These are phyloP conservation scores for Platycnemis pennipes DNA, from an alignment of 2,888 invertebrate species.

Conservation along the genomic window DNA sequence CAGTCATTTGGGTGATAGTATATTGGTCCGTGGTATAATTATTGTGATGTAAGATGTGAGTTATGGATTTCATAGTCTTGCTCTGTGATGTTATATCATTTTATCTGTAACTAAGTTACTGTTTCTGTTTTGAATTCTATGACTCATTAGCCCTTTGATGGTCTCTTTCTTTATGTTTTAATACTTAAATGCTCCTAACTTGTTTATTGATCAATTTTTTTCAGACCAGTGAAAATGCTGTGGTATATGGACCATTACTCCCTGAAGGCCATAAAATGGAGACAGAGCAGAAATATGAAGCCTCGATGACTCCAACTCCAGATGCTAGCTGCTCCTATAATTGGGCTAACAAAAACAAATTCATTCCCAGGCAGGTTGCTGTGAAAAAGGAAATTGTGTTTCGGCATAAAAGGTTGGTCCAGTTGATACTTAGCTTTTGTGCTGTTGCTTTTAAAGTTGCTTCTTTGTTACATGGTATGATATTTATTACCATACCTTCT, in stretches of 20 bases:
- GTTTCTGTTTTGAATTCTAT: too few species aligned
- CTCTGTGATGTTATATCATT: too few species aligned
- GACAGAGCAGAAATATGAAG: not conserved
- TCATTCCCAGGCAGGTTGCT: constrained; percentile 5
- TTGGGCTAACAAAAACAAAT: constrained; percentile 34
- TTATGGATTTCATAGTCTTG: too few species aligned
- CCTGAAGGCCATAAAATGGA: constrained; percentile 12
- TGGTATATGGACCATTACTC: constrained; percentile 16
- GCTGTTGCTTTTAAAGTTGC: too few species aligned
- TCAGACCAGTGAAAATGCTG: not conserved
- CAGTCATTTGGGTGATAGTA: too few species aligned
- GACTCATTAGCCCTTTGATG: not conserved
- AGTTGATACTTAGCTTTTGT: too few species aligned
- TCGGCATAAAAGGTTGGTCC: not conserved
- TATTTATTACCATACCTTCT: not conserved
- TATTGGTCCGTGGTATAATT: too few species aligned
- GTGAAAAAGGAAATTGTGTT: constrained; percentile 42
- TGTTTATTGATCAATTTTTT: not conserved
- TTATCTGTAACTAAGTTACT: too few species aligned
- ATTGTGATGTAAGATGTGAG: too few species aligned
- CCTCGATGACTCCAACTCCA: not conserved
- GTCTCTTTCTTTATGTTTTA: not conserved
- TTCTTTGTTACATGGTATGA: not conserved
- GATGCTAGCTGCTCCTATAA: not conserved
- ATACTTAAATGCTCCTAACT: not conserved